Conservation (phyloP, 2,888 invertebrate genomes). For the Gerris lacustris region DNA sequence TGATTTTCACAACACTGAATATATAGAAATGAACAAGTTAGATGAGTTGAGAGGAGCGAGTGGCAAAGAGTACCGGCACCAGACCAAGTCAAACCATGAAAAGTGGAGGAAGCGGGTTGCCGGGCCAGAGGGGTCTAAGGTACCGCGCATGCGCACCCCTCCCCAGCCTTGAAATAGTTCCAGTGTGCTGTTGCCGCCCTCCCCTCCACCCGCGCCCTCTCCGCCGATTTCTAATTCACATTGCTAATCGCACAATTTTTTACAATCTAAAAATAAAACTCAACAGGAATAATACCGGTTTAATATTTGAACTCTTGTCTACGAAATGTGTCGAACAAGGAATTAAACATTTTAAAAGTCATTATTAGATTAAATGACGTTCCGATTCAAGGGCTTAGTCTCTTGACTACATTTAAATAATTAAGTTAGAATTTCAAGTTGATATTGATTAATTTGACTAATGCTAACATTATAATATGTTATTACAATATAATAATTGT, state of each 20-base stretch:
- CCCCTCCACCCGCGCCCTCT: not conserved
- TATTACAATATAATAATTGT: too few species aligned
- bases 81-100: not conserved
- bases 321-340: too few species aligned
- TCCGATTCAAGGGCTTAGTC: too few species aligned
- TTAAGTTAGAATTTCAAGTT: too few species aligned
- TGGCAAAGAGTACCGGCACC: not conserved
- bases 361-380: too few species aligned
- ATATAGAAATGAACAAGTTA: not conserved
- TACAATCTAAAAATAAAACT: not conserved
- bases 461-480: too few species aligned
- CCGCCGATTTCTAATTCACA: slow-evolving; percentile 2
- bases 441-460: too few species aligned
- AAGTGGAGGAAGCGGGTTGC: not conserved
- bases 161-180: not conserved
- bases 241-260: not conserved
- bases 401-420: too few species aligned
- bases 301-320: too few species aligned
- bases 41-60: not conserved
- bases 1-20: not conserved
- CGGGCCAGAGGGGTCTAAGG: not conserved
- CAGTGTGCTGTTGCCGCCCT: not conserved
- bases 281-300: not conserved
- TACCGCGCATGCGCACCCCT: not conserved
- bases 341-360: too few species aligned